Evolutionary conservation across 1,140 invertebrate genomes (phyloP), one percentile per base, ranked within the genome.

Genomic region (Meloidogyne chitwoodi): DNA sequence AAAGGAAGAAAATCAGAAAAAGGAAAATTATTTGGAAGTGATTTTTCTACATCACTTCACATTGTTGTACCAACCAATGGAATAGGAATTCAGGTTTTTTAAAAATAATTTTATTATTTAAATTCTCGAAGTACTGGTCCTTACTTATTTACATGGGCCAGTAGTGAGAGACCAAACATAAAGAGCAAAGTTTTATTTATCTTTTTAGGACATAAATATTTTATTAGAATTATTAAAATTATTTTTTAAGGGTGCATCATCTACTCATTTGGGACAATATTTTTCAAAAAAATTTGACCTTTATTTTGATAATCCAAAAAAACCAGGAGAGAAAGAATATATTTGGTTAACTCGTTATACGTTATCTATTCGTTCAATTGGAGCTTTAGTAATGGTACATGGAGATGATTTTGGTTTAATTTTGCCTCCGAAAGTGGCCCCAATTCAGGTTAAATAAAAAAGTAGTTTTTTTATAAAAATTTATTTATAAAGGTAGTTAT

Each of bases 251-350:
- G 94, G 94, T 34, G 97, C 92, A 0, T 99, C 97, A 0, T 98
- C 95, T 77, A 96, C 99, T 90, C 93, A 97, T 88, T 89, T 99
- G 29, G 97, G 96, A 0, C 96, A 98, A 89, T 99, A 99, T 88
- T 99, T 99, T 87, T 96, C 95, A 0, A 96, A 96, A 89, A 99
- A 99, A 95, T 99, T 99, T 89, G 94, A 98, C 79, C 96, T 99
- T 77, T 90, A 93, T 6, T 94, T 92, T 85, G 95, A 99, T 88
- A 93, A 97, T 88, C 93, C 93, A 3, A 92, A 93, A 78, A 95
- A 93, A 6, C 31, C 67, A n/a, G 70, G 68, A 27, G 38, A 68
- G 31, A 76, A 75, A 22, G 73, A 70, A n/a, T 96, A 91, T 88
- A 93, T 94, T 5, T 98, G 92, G 88, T 96, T 99, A 88, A 99